Base-by-base conservation (phyloP, 1,140 invertebrate genomes). In the Bombus superbus region DNA sequence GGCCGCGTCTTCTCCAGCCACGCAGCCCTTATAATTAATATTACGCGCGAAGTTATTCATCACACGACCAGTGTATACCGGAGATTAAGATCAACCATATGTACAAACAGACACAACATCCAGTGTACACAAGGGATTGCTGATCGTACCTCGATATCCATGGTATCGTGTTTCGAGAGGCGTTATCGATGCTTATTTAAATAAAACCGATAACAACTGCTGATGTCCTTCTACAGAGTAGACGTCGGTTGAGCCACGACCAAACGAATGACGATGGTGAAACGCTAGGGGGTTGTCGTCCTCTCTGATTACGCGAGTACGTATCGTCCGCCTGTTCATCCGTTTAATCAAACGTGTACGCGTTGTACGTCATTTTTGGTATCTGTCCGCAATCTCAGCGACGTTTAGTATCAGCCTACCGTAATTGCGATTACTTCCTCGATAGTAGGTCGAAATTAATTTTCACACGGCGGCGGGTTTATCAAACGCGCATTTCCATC, bases 401-500 rank as follows among this genome's bases (percentile, higher is more conserved):
- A 22, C 66, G 25, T 18, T 35, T 42, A 42, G 62, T 72, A 72
- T 82, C 81, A 22, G 57, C 28, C 18, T 81, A 1, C 11, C 38
- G 62, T 79, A 88, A 88, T 88, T 88, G 81, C 81, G 77, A 88
- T 75, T 44, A 88, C 75, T 84, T 59, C 59, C 69, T 38, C 53
- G 74, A 87, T 66, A 42, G 87, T 84, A 68, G 69, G 80, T 28
- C 32, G 69, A 42, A 88, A 88, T 84, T 88, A 76, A 87, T 83
- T 83, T 83, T 83, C 81, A 47, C 83, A 75, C 75, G 86, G 44
- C 72, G 81, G 62, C 68, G 35, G 88, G 90, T 91, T 92, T 92
- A 93, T 92, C 89, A 89, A 91, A 86, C 83, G 32, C 86, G 83
- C 85, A 82, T 85, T 92, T 86, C 90, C 85, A 83, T 88, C 86